A percentile compares a stretch with the other conserved stretches of the same genome.
phyloP scores from a whole-genome alignment of 2,797 vertebrate genomes.

The Anabas testudineus region DNA sequence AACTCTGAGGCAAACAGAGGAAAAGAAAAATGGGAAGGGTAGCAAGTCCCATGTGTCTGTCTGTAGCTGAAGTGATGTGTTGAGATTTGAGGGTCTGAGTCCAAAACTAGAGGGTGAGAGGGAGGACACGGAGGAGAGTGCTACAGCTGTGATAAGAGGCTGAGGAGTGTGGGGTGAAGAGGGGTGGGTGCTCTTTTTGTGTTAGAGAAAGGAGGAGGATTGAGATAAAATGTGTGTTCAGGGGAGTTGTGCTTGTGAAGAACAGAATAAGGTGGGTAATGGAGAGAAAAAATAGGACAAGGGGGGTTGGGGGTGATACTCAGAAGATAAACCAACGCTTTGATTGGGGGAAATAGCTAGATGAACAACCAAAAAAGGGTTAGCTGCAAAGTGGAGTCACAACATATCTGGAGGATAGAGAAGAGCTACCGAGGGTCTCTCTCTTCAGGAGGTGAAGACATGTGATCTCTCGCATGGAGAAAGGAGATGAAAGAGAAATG shows the following conservation, averaged over 20 bases:
- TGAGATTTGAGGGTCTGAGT: constrained; percentile 58
- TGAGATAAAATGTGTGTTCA: background rate
- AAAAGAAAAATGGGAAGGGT: background rate
- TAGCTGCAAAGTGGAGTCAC: constrained; percentile 24
- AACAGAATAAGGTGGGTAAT: constrained; percentile 20
- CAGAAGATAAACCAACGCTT: constrained; percentile 45
- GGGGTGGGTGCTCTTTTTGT: constrained; percentile 25
- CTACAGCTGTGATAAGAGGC: constrained; percentile 56
- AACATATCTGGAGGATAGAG: constrained; percentile 37
- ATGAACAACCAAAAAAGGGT: constrained; percentile 29
- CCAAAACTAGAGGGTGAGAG: constrained; percentile 40
- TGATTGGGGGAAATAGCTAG: constrained; percentile 32
- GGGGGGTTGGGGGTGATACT: constrained; percentile 28
- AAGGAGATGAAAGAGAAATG: constrained; percentile 63
- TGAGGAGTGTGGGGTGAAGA: constrained; percentile 43
- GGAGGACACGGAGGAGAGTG: constrained; percentile 28
- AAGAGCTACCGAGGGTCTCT: constrained; percentile 30
- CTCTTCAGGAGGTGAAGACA: constrained; percentile 38
- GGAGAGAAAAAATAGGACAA: constrained; percentile 14
- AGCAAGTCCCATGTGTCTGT: constrained; percentile 6
- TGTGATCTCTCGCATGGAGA: constrained; percentile 37
- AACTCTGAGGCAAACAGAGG: constrained; percentile 10
- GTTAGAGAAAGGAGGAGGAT: constrained; percentile 27
- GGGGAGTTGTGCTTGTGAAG: background rate
- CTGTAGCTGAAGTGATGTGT: constrained; percentile 41